Conservation (phyloP, 2,797 vertebrate species). For the Hydrophis major region DNA sequence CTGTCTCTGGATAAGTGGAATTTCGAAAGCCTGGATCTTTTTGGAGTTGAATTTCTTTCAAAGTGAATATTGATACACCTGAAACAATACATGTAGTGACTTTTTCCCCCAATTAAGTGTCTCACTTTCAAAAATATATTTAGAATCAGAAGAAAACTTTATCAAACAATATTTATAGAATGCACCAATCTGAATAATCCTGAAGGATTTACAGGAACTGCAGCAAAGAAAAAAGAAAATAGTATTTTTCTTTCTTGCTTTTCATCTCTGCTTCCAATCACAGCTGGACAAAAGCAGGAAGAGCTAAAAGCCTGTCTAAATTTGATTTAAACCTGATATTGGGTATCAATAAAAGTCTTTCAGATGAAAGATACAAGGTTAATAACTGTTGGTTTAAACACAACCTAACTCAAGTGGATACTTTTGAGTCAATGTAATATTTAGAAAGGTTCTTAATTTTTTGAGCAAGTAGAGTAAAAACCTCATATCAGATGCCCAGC, state of each 20-base stretch:
- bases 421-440: background rate
- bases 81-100: constrained; percentile 46
- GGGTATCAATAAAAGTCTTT: background rate
- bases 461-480: background rate
- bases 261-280: background rate
- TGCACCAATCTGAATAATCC: background rate
- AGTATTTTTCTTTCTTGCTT: background rate
- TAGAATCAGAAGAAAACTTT: background rate
- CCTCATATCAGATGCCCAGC: background rate
- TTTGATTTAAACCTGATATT: background rate
- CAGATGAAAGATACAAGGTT: background rate
- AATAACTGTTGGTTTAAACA: background rate
- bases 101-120: background rate
- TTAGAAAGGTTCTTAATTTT: background rate
- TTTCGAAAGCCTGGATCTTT: constrained; percentile 98
- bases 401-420: background rate
- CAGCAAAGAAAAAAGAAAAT: background rate
- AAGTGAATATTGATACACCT: constrained; percentile 95
- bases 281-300: background rate
- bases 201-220: background rate
- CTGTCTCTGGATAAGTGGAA: constrained; percentile 93
- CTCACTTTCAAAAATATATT: background rate
- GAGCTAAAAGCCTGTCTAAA: background rate
- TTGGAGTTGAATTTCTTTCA: constrained; percentile 97
- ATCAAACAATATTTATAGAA: background rate